Evolutionary conservation across 2,113 vertebrate species (phyloP), one percentile per base, ranked within the genome.

Genomic region (Edolisoma coerulescens): DNA sequence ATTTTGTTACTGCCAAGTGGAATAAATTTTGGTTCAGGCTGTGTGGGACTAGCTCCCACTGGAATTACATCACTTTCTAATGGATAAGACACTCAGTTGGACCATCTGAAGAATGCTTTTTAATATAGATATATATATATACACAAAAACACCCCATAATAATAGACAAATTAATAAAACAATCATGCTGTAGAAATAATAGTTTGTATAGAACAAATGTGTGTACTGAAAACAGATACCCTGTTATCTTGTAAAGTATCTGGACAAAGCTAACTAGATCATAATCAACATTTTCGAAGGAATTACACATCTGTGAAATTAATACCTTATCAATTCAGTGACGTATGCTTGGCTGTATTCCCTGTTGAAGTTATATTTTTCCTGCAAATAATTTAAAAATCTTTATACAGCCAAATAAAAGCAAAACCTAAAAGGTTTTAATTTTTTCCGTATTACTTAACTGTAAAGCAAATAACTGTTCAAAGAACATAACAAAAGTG

Each of bases 31-130:
- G 68, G 76, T 96, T 97, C 94, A 96, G 87, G 69, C 57, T 93
- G 89, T 89, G 79, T 94, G 90, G 67, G 94, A 93, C 80, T 81
- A 93, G 71, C 50, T 95, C 79, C 87, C 94, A 78, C 32, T 80
- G 77, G 86, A 47, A 97, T 95, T 93, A 96, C 83, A 93, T 97
- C 95, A 96, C 92, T 57, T 96, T 92, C 90, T 96, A 96, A 95
- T 94, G 86, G 84, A 92, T 90, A 93, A 96, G 84, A 74, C 94
- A 93, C 41, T 92, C 56, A 71, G 45, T 76, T 75, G 87, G 80
- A 87, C 60, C 35, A 75, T 76, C 39, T 89, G 73, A 96, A 96
- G 68, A 96, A 92, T 84, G 64, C 39, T 56, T 53, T 28, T 78
- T 27, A 14, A 24, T 19, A 24, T 28, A n/a, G n/a, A n/a, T n/a